Conservation (phyloP, 2,113 vertebrate genomes). For the Dasyurus viverrinus region DNA sequence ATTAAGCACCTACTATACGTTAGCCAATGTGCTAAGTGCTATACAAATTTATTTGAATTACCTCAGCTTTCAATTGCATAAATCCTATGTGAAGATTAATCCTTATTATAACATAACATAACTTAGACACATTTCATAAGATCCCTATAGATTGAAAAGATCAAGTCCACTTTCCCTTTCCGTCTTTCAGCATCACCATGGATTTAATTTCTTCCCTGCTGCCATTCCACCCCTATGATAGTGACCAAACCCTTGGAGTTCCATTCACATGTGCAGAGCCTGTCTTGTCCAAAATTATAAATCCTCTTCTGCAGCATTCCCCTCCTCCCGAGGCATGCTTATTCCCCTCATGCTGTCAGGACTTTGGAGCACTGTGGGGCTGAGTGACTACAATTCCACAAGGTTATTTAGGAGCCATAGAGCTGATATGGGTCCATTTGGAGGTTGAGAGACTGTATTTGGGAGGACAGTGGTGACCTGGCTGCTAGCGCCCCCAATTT, state of each 20-base stretch:
- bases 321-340: background rate
- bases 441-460: background rate
- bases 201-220: background rate
- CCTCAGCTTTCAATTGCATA: background rate
- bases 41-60: background rate
- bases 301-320: background rate
- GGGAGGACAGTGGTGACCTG: background rate
- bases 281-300: background rate
- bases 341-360: background rate
- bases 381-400: background rate
- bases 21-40: background rate
- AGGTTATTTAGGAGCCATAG: background rate
- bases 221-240: background rate
- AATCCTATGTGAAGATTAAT: background rate
- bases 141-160: background rate
- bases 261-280: background rate
- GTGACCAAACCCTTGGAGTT: background rate
- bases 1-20: background rate
- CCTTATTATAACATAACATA: background rate
- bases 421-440: background rate
- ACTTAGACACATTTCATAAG: background rate
- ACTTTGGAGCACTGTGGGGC: background rate
- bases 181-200: background rate
- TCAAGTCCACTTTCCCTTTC: background rate
- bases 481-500: background rate